Conservation (phyloP, 2,888 invertebrate genomes). For the Panzeria rudis region DNA sequence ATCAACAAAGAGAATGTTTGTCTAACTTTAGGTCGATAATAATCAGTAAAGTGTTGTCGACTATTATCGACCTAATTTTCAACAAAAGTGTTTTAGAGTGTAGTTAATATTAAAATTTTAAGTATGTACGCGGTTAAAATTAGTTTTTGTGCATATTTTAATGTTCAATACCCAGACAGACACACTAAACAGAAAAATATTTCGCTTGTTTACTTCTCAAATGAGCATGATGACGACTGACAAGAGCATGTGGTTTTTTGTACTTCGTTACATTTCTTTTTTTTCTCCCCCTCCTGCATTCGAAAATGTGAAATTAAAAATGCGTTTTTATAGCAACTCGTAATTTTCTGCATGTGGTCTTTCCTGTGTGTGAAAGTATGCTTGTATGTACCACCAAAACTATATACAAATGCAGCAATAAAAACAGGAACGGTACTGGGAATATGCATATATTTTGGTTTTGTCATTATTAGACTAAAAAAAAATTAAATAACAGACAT, state of each 20-base stretch:
- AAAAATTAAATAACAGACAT: neutral
- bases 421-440: constrained; percentile 22
- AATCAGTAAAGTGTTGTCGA: too few relatives aligned
- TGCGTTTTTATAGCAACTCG: constrained; percentile 72
- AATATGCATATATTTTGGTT: constrained; percentile 38
- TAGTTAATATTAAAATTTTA: constrained; percentile 59
- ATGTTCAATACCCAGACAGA: constrained; percentile 31
- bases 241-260: constrained; percentile 68
- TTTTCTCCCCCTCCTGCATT: neutral
- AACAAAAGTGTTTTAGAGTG: constrained; percentile 15
- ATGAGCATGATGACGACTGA: constrained; percentile 64
- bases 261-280: constrained; percentile 28
- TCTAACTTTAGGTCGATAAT: too few relatives aligned
- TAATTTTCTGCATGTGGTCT: constrained; percentile 71
- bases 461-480: constrained; percentile 35
- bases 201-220: constrained; percentile 63
- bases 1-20: too few relatives aligned
- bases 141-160: constrained; percentile 31
- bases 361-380: constrained; percentile 22
- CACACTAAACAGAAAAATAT: constrained; percentile 51
- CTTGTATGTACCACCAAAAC: neutral
- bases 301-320: constrained; percentile 69
- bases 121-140: constrained; percentile 48
- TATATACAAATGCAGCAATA: neutral
- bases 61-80: too few relatives aligned